Percentiles rank a stretch among this genome's conserved stretches.
Evolutionary conservation across 1,140 invertebrate genomes (phyloP).

Genomic region (Sycobia sp.): DNA sequence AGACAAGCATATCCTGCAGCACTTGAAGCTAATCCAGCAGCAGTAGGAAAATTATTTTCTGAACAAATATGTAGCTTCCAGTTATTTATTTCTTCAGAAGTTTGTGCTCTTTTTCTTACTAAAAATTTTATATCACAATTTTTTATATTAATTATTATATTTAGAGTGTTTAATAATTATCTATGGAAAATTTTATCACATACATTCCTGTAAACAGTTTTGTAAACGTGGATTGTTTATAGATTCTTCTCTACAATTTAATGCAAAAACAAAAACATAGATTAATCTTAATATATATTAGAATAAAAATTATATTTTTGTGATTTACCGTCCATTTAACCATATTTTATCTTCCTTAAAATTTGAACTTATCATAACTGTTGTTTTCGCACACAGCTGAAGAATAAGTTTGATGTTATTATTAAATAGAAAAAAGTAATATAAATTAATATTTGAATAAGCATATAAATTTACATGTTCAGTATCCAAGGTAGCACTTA

Average conservation of each 20-base stretch:
- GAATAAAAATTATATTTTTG: slow-evolving; percentile 8
- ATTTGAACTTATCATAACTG: slow-evolving; percentile 72
- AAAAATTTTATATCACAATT: slow-evolving; percentile 25
- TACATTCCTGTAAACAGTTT: slow-evolving; percentile 81
- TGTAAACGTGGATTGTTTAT: slow-evolving; percentile 75
- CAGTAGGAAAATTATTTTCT: slow-evolving; percentile 98
- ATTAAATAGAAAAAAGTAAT: slow-evolving; percentile 14
- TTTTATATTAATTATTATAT: no score
- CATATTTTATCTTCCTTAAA: slow-evolving; percentile 83
- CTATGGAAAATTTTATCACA: slow-evolving; percentile 48
- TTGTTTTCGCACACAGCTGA: slow-evolving; percentile 89
- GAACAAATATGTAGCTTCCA: slow-evolving; percentile 90
- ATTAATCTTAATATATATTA: background rate
- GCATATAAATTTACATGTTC: slow-evolving; percentile 69
- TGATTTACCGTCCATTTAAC: slow-evolving; percentile 80
- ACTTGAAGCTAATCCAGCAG: slow-evolving; percentile 96
- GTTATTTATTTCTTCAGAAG: slow-evolving; percentile 55
- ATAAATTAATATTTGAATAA: slow-evolving; percentile 25
- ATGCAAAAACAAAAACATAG: no score
- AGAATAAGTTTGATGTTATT: slow-evolving; percentile 40
- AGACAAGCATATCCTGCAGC: slow-evolving; percentile 96
- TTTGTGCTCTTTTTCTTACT: slow-evolving; percentile 58
- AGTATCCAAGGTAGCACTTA: slow-evolving; percentile 87
- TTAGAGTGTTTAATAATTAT: no score
- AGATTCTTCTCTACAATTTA: slow-evolving; percentile 67